These are phyloP conservation scores for Melanaphis sacchari DNA, from an alignment of 1,140 invertebrate genomes.

Conservation along the genomic window DNA sequence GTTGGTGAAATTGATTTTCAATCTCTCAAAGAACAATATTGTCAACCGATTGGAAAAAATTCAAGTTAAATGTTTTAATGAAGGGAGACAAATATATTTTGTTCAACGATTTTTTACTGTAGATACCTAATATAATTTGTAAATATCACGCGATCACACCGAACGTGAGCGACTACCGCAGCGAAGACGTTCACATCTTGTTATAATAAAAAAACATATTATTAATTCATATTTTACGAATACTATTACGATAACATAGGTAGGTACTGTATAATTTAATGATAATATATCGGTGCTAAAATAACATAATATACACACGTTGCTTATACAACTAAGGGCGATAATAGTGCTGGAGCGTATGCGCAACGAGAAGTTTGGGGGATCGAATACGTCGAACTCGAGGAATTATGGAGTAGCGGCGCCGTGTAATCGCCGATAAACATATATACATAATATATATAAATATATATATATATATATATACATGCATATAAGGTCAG, in stretches of 20 bases:
- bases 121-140: neutral
- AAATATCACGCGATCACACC: neutral
- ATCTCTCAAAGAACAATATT: too few species aligned
- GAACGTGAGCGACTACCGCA: neutral
- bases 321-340: neutral
- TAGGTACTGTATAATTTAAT: neutral
- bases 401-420: slow-evolving; percentile 50
- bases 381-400: slow-evolving; percentile 32
- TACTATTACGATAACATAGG: neutral
- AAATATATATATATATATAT: neutral
- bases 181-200: neutral
- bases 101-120: neutral
- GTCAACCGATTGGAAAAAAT: too few species aligned
- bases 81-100: neutral
- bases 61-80: too few species aligned
- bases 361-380: neutral
- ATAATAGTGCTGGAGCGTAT: neutral
- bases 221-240: neutral
- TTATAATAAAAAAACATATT: neutral
- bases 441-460: neutral
- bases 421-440: slow-evolving; percentile 52
- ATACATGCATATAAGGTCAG: slow-evolving; percentile 13
- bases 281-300: neutral
- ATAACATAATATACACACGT: neutral
- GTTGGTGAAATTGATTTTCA: too few species aligned